A percentile compares a stretch with the other conserved stretches of the same genome.
Conservation (phyloP, 2,797 vertebrate genomes). For the Carapus acus region DNA sequence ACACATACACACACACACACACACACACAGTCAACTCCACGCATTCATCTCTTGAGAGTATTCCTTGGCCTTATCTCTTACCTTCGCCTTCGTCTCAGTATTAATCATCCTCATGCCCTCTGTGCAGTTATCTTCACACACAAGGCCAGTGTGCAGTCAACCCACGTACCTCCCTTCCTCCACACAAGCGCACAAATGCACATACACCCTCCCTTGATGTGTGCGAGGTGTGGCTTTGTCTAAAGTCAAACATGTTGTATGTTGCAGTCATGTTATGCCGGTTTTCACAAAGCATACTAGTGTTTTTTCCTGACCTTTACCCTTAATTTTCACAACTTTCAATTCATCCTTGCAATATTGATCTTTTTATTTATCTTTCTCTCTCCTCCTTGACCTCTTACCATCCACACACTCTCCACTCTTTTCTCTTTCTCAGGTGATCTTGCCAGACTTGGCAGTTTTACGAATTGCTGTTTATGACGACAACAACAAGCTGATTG, state of each 20-base stretch:
- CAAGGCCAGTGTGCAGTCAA: background rate
- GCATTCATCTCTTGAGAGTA: constrained; percentile 45
- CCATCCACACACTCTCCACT: constrained; percentile 1
- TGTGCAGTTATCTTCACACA: constrained; percentile 52
- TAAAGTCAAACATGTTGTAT: constrained; percentile 34
- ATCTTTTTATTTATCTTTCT: background rate
- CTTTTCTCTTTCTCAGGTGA: constrained; percentile 75
- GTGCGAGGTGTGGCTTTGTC: constrained; percentile 39
- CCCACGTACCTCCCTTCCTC: no score
- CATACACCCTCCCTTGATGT: constrained; percentile 11
- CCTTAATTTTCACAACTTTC: no score
- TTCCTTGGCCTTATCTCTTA: constrained; percentile 52
- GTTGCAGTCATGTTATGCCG: constrained; percentile 22
- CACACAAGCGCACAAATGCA: constrained; percentile 6
- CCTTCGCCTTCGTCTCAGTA: constrained; percentile 43
- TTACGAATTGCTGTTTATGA: constrained; percentile 96
- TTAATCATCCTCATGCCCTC: constrained; percentile 53
- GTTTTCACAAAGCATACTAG: constrained; percentile 28
- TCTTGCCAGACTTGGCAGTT: constrained; percentile 94
- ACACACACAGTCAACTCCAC: constrained; percentile 1
- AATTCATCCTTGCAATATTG: background rate
- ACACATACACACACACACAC: constrained; percentile 13
- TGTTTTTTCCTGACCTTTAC: constrained; percentile 40
- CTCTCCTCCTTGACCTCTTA: background rate
- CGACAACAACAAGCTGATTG: constrained; percentile 96